Evolutionary conservation across 2,113 vertebrate species (phyloP).

Genomic region (Salvelinus namaycush): DNA sequence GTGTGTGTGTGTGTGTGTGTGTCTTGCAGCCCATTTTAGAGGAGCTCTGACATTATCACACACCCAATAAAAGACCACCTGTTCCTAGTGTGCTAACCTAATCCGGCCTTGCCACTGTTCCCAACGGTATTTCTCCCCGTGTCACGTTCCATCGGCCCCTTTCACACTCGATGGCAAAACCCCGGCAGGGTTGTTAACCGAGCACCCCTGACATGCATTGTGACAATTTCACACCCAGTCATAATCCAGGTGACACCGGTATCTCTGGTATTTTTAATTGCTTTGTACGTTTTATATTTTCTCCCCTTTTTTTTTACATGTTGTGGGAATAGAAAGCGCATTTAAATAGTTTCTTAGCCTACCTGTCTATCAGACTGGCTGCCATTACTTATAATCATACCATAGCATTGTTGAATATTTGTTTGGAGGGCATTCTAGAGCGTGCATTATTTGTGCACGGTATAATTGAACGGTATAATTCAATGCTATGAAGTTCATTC

Average conservation of each 20-base stretch:
- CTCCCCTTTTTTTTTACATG: not conserved
- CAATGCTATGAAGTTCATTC: too few relatives aligned
- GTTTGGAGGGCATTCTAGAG: too few relatives aligned
- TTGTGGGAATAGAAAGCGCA: slow-evolving; percentile 29
- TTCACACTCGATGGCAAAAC: slow-evolving; percentile 52
- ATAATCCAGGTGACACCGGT: slow-evolving; percentile 71
- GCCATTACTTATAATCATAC: slow-evolving; percentile 64
- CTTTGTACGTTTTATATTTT: slow-evolving; percentile 33
- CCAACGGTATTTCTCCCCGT: slow-evolving; percentile 55
- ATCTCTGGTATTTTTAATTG: slow-evolving; percentile 66
- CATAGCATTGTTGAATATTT: too few relatives aligned
- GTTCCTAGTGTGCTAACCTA: slow-evolving; percentile 73
- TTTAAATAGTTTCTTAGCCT: slow-evolving; percentile 52
- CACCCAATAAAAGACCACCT: slow-evolving; percentile 77
- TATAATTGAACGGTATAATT: too few relatives aligned
- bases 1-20: slow-evolving; percentile 11
- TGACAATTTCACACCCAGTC: slow-evolving; percentile 66
- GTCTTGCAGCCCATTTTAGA: slow-evolving; percentile 56
- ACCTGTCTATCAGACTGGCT: slow-evolving; percentile 49
- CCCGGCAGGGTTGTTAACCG: slow-evolving; percentile 64
- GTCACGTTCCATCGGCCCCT: slow-evolving; percentile 58
- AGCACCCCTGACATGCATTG: slow-evolving; percentile 61
- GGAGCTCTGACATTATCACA: slow-evolving; percentile 68
- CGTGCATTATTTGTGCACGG: too few relatives aligned
- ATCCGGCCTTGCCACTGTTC: slow-evolving; percentile 65